Evolutionary conservation across 2,113 vertebrate species (phyloP), one percentile per base, ranked within the genome.

Genomic region (Prochilodus magdalenae): DNA sequence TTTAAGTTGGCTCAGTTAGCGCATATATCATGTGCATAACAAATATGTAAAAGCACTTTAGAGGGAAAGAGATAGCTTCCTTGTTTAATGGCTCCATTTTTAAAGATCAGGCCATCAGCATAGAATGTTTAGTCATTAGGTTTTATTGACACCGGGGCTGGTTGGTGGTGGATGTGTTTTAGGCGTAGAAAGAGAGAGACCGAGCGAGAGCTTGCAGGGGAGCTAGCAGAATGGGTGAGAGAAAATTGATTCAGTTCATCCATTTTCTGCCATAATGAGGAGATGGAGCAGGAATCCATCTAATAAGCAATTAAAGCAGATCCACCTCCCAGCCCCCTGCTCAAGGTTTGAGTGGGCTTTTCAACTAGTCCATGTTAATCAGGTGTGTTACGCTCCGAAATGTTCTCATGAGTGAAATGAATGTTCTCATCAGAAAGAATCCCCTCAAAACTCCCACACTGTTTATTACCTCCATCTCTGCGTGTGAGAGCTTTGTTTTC

Each of bases 231-330:
- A 77, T 70, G 71, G 79, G 73, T 80, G 57, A 73, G 73, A 74
- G 62, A 44, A 24, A 83, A 80, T 86, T 76, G 77, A 72, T 83
- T 83, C 60, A 26, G 49, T 67, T 75, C 36, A 77, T 80, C 30
- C 53, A 79, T 80, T 83, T 79, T 49, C 20, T 16, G 26, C 47
- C 47, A 67, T 74, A 80, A 77, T 73, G 72, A 83, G 69, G 84
- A 77, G 60, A 62, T 49, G 63, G 63, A 59, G 62, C 70, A 78
- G 71, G 71, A 87, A 81, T 77, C 65, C 65, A 83, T 79, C 82
- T 86, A 75, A 82, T 85, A 87, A 84, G 69, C 79, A 75, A 87
- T 83, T 86, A 84, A 78, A 83, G 74, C 65, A 47, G 20, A 83
- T 86, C 44, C 81, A 62, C 59, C 81, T 79, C 63, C 57, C 47